phyloP scores from a whole-genome alignment of 2,113 vertebrate genomes.

The Mohoua ochrocephala region DNA sequence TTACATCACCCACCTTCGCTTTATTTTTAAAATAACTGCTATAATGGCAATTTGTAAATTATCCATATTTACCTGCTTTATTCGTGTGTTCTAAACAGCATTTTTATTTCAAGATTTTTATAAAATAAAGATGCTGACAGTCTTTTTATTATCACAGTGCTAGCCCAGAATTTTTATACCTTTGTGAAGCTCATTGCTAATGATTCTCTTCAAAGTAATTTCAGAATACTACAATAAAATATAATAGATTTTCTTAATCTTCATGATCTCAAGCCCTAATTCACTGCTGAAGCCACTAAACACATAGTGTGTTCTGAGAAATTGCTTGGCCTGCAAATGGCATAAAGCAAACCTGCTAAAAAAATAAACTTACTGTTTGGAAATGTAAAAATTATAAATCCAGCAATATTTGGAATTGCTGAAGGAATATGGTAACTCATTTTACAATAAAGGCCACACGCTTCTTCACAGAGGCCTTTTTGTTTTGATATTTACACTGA shows the following conservation, averaged over 20 bases:
- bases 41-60: not conserved
- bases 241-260: slow-evolving; percentile 45
- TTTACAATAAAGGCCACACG: slow-evolving; percentile 20
- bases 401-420: not conserved
- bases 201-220: slow-evolving; percentile 41
- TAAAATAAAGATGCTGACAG: slow-evolving; percentile 31
- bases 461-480: not conserved
- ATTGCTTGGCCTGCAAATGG: not conserved
- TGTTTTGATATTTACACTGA: not conserved
- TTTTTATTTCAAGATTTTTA: slow-evolving; percentile 42
- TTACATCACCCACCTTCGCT: not conserved
- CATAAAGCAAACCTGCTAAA: slow-evolving; percentile 9
- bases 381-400: not conserved
- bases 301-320: not conserved
- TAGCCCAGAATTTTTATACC: not conserved
- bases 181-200: slow-evolving; percentile 33
- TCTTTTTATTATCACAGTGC: slow-evolving; percentile 40
- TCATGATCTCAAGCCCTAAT: not conserved
- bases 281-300: not conserved
- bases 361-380: not conserved
- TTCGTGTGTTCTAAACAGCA: not conserved
- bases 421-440: not conserved
- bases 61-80: slow-evolving; percentile 33
- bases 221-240: slow-evolving; percentile 14
- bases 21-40: not conserved